Percentiles rank a stretch among this genome's conserved stretches.
Conservation (phyloP, 2,797 vertebrate species). For the Pyrrhura leucotis region DNA sequence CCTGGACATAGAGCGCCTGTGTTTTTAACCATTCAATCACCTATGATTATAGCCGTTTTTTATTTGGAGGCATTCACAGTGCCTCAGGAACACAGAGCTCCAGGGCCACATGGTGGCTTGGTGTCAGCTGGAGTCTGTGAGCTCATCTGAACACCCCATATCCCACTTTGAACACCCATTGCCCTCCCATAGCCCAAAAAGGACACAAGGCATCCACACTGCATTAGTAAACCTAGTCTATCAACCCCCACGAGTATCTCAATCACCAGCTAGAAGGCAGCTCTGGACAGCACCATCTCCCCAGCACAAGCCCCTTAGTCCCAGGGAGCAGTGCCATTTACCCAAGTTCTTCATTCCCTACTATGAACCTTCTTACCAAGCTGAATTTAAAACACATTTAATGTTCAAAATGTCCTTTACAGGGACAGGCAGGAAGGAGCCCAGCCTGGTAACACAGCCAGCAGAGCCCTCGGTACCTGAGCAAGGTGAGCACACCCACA, state of each 20-base stretch:
- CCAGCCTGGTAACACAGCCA: neutral
- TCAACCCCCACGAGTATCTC: rapidly evolving
- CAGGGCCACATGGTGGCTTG: rapidly evolving
- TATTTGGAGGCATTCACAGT: neutral
- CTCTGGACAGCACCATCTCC: neutral
- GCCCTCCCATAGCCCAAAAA: neutral
- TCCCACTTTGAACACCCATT: neutral
- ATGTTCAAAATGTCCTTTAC: neutral
- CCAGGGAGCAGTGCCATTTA: neutral
- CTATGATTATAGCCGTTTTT: neutral
- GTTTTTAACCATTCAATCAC: neutral
- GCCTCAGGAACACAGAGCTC: neutral
- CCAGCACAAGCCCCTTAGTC: neutral
- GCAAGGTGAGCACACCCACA: neutral
- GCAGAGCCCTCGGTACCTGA: neutral
- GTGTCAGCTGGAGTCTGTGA: neutral
- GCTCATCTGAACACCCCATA: neutral
- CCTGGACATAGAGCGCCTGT: no score
- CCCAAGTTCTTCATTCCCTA: neutral
- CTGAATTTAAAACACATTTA: neutral
- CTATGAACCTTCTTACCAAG: rapidly evolving
- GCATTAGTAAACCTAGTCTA: neutral
- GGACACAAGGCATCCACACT: no score
- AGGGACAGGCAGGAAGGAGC: neutral
- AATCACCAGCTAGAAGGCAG: neutral